Evolutionary conservation across 2,888 invertebrate species (phyloP).

Genomic region (Rhimphoctona megacephalus): DNA sequence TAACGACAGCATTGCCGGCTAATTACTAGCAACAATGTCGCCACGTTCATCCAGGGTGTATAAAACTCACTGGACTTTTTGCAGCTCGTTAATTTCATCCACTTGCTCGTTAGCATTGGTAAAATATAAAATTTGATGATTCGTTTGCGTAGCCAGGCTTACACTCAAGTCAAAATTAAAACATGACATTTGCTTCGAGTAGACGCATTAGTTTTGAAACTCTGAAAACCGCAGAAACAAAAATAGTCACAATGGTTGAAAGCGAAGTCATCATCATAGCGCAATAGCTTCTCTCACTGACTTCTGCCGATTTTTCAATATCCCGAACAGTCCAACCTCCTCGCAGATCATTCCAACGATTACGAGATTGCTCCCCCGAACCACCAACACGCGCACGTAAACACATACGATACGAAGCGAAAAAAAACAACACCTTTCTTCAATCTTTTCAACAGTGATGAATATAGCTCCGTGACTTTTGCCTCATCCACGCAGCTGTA

Average conservation of each 20-base stretch:
- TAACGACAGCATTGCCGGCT: constrained; percentile 56
- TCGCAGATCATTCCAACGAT: constrained; percentile 31
- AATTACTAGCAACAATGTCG: constrained; percentile 45
- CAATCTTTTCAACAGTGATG: constrained; percentile 49
- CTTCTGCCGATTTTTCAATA: constrained; percentile 10
- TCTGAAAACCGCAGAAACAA: not conserved
- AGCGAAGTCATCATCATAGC: not conserved
- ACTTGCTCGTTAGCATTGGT: constrained; percentile 58
- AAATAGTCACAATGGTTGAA: not conserved
- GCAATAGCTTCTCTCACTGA: not conserved
- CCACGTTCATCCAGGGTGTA: constrained; percentile 36
- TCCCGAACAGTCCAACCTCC: constrained; percentile 9
- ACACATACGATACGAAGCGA: not conserved
- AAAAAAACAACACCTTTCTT: constrained; percentile 16
- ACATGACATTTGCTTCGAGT: not conserved
- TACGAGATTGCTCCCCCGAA: not conserved
- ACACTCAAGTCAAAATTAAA: not conserved
- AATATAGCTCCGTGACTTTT: constrained; percentile 33
- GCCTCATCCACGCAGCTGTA: constrained; percentile 34
- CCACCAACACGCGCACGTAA: not conserved
- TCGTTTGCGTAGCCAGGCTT: not conserved
- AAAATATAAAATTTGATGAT: constrained; percentile 34
- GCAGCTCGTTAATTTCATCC: constrained; percentile 54
- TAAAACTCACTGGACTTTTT: constrained; percentile 28
- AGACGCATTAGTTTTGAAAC: not conserved